A percentile compares a stretch with the other conserved stretches of the same genome.
Conservation (phyloP, 2,797 vertebrate species). For the Acanthiza pusilla region DNA sequence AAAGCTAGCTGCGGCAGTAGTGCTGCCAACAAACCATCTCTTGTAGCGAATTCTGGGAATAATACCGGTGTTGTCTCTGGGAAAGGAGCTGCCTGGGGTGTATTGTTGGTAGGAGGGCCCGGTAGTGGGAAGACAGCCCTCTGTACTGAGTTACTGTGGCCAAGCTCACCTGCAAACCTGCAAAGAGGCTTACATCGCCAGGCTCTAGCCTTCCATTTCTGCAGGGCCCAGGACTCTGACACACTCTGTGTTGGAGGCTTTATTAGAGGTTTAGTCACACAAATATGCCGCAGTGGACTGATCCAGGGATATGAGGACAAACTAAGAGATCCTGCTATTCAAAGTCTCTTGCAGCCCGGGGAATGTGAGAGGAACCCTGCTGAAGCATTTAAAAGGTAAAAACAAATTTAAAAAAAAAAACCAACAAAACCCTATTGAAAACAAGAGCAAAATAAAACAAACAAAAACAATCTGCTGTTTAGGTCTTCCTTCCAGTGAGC, state of each 20-base stretch:
- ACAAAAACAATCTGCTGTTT: not conserved
- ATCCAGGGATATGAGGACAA: constrained; percentile 90
- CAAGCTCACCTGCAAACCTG: constrained; percentile 81
- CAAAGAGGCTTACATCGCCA: constrained; percentile 88
- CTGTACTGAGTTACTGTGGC: constrained; percentile 94
- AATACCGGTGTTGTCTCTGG: constrained; percentile 71
- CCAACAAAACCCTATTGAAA: not conserved
- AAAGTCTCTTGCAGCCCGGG: constrained; percentile 86
- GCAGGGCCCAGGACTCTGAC: constrained; percentile 92
- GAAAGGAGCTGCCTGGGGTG: constrained; percentile 87
- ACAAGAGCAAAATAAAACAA: not conserved
- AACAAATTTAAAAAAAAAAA: not conserved
- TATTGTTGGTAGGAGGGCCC: constrained; percentile 93
- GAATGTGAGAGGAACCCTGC: constrained; percentile 94
- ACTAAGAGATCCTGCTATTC: constrained; percentile 85
- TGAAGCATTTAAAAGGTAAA: constrained; percentile 96
- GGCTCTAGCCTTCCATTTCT: constrained; percentile 92
- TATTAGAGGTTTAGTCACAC: constrained; percentile 84
- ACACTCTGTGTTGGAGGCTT: constrained; percentile 90
- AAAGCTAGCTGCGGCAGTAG: constrained; percentile 80
- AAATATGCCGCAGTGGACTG: constrained; percentile 85
- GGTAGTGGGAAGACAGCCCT: constrained; percentile 96
- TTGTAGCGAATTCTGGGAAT: constrained; percentile 68
- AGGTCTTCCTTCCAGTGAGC: not conserved
- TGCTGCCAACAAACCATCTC: constrained; percentile 73